Conservation (phyloP, 2,888 invertebrate species). For the Tetragonula carbonaria region DNA sequence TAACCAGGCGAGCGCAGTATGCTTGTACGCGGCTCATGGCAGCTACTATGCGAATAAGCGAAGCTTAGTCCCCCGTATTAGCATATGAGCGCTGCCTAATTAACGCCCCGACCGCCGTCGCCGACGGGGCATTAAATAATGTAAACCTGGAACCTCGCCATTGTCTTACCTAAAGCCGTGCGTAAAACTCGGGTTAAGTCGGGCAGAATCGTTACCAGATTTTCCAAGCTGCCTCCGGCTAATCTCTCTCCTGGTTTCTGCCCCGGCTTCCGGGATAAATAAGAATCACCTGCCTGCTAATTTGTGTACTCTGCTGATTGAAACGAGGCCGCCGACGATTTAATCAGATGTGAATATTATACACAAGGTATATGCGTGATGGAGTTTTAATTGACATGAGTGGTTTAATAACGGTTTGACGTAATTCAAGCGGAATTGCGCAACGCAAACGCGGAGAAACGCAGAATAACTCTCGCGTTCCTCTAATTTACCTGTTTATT, state of each 20-base stretch:
- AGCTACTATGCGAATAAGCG: slow-evolving; percentile 81
- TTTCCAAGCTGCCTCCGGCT: slow-evolving; percentile 40
- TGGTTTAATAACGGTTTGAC: neutral
- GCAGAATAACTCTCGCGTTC: neutral
- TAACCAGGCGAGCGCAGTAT: slow-evolving; percentile 74
- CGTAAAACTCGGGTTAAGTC: slow-evolving; percentile 80
- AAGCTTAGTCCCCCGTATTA: slow-evolving; percentile 82
- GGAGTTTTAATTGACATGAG: neutral
- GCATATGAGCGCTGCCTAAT: slow-evolving; percentile 83
- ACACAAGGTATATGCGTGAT: neutral
- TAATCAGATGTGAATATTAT: neutral
- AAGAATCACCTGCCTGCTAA: slow-evolving; percentile 32
- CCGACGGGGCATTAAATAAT: slow-evolving; percentile 75
- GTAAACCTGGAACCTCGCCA: slow-evolving; percentile 75
- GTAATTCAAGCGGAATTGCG: neutral
- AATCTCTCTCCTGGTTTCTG: slow-evolving; percentile 39
- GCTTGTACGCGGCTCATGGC: slow-evolving; percentile 81
- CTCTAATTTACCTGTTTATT: too few relatives aligned
- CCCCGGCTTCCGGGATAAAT: slow-evolving; percentile 26
- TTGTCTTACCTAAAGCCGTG: slow-evolving; percentile 82
- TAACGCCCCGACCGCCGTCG: slow-evolving; percentile 78
- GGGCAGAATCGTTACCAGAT: slow-evolving; percentile 68
- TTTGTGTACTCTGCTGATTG: neutral
- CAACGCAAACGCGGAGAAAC: accelerated
- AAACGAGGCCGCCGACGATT: neutral